Evolutionary conservation across 2,888 invertebrate species (phyloP).

Genomic region (Cylindroiulus punctatus): DNA sequence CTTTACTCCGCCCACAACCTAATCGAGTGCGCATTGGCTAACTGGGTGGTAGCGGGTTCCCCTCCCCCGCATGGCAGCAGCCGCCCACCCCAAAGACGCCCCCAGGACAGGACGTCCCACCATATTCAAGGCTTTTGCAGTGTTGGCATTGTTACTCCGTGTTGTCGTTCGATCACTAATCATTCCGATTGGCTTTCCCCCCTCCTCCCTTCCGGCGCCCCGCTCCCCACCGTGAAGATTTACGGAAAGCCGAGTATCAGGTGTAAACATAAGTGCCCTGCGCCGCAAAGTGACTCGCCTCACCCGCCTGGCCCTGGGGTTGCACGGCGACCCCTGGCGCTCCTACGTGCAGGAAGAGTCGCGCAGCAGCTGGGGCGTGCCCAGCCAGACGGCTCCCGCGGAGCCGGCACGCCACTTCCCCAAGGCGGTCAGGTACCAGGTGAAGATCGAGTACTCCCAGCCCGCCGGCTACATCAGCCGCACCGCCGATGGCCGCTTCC

Average conservation of each 20-base stretch:
- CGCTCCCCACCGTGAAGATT: slow-evolving; percentile 56
- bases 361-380: slow-evolving; percentile 56
- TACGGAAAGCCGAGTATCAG: slow-evolving; percentile 61
- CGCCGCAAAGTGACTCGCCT: slow-evolving; percentile 59
- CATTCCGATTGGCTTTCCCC: slow-evolving; percentile 43
- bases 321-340: slow-evolving; percentile 54
- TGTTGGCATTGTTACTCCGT: slow-evolving; percentile 45
- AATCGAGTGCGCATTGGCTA: neutral
- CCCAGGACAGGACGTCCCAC: slow-evolving; percentile 8
- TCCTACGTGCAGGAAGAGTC: slow-evolving; percentile 52
- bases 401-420: slow-evolving; percentile 60
- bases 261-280: slow-evolving; percentile 59
- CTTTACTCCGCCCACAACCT: neutral
- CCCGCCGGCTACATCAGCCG: slow-evolving; percentile 75
- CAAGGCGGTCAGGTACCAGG: slow-evolving; percentile 61
- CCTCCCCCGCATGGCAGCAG: slow-evolving; percentile 17
- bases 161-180: slow-evolving; percentile 34
- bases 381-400: slow-evolving; percentile 55
- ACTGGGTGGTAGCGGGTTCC: neutral
- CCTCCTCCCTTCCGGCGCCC: slow-evolving; percentile 59
- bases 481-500: slow-evolving; percentile 79
- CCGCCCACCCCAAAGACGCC: neutral
- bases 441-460: slow-evolving; percentile 62
- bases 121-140: slow-evolving; percentile 39
- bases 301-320: slow-evolving; percentile 58